phyloP scores from a whole-genome alignment of 2,113 vertebrate species.

The Colaptes auratus region DNA sequence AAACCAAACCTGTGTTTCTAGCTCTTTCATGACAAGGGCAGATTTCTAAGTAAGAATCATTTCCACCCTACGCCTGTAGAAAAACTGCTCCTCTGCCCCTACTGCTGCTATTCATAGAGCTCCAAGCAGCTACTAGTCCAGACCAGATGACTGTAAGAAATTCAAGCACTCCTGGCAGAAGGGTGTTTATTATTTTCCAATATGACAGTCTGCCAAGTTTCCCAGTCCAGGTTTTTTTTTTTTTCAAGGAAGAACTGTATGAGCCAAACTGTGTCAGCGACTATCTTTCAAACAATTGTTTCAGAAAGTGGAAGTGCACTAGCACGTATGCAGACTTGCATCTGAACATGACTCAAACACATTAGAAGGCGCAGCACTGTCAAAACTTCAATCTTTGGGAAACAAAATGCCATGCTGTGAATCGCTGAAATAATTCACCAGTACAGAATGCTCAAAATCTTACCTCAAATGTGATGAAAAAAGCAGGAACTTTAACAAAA shows the following conservation, averaged over 20 bases:
- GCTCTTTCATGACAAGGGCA: background rate
- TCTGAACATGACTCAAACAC: background rate
- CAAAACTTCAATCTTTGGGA: background rate
- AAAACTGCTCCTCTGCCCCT: constrained; percentile 39
- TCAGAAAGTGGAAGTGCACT: background rate
- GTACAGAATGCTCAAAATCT: background rate
- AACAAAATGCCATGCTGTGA: background rate
- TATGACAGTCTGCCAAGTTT: constrained; percentile 45
- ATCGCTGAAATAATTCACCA: background rate
- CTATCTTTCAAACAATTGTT: background rate
- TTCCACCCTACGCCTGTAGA: background rate
- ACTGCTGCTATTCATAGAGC: constrained; percentile 50
- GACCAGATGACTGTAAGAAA: constrained; percentile 59
- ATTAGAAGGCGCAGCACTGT: background rate
- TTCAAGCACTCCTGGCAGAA: constrained; percentile 53
- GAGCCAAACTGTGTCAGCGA: constrained; percentile 23
- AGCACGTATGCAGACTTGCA: background rate
- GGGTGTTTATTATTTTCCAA: constrained; percentile 59
- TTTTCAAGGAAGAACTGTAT: background rate
- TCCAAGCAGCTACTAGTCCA: constrained; percentile 54
- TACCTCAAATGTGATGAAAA: background rate
- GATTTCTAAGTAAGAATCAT: constrained; percentile 29
- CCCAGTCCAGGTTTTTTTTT: background rate
- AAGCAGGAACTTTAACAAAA: background rate
- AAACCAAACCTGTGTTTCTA: background rate